Evolutionary conservation across 2,888 invertebrate species (phyloP), one percentile per base, ranked within the genome.

Genomic region (Bedellia somnulentella): DNA sequence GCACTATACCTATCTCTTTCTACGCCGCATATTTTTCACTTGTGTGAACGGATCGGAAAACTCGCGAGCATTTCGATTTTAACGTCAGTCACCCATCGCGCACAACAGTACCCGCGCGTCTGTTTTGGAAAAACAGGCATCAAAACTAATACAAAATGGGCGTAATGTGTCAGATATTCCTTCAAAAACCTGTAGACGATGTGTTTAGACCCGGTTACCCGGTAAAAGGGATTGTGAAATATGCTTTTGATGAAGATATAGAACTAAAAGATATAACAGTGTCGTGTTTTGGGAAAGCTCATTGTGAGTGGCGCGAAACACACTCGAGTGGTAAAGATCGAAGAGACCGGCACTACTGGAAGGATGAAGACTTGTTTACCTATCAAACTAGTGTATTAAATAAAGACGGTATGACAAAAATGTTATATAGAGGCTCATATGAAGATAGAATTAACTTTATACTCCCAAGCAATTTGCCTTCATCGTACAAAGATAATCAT

Each of bases 111-210:
- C n/a, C n/a, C n/a, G n/a, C n/a, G n/a, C n/a, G n/a, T n/a, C n/a
- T n/a, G n/a, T n/a, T n/a, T n/a, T n/a, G n/a, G n/a, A n/a, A n/a
- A n/a, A 18, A 18, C 5, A 18, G 5, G 5, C 18, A 18, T 18
- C 18, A 24, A 24, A 5, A n/a, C n/a, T n/a, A n/a, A n/a, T n/a
- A 12, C 13, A 31, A 15, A 33, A 52, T 52, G 52, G 45, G 42
- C 26, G 31, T 52, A 5, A 27, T 28, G 3, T 45, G 50, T 35
- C 37, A 52, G 27, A 52, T 52, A 24, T 29, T 40, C 2, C 37
- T 52, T 13, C 28, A 37, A 12, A 36, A 31, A 18, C 39, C 38
- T 16, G 27, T 28, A 16, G 38, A 36, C 8, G 42, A 40, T 6
- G 36, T 34, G 1, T 41, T 43, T 22, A 31, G 31, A 14, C 37